Base-by-base conservation (phyloP, 1,140 invertebrate genomes). In the Spodoptera frugiperda region DNA sequence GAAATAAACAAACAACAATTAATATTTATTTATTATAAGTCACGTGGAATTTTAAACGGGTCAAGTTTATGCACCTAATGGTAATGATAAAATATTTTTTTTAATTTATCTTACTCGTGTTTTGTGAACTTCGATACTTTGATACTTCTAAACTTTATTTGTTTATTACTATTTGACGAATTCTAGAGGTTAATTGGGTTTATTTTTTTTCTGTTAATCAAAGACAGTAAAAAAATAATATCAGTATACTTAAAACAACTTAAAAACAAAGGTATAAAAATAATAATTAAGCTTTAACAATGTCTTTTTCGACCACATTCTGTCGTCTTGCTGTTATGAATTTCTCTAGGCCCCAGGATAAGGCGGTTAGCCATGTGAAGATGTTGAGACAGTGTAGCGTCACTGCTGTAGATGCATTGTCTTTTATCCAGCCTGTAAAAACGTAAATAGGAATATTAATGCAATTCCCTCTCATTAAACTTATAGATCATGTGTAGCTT, bases 371-470 rank as follows among this genome's bases (percentile, higher is more conserved):
- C 84, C 95, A 96, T 1, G 96, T 95, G 74, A 96, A 92, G 14
- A 96, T 93, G 70, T 96, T 96, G 0, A 96, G 87, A 79, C 94
- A 95, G 80, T 96, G 96, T 63, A 96, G 80, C 6, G 95, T 95
- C 10, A 96, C 89, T 8, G 95, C 86, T 57, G 96, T 96, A 78
- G 95, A 90, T 15, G 92, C 92, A 0, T 91, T 90, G 84, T 96
- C 96, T 77, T 95, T 94, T 5, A 96, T 95, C 89, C 95, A 95
- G 71, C 95, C 95, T 96, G 78, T 5, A 91, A 90, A 79, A n/a
- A 78, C 71, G 72, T 61, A 14, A 39, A 17, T 5, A 39, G 5
- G 0, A 19, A 21, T 0, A 21, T 14, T 17, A 14, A 11, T 57
- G 14, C 21, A 25, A 30, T 2, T 15, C 2, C 17, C 8, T 9